Conservation (phyloP, 2,113 vertebrate species). For the Alaudala cheleensis region DNA sequence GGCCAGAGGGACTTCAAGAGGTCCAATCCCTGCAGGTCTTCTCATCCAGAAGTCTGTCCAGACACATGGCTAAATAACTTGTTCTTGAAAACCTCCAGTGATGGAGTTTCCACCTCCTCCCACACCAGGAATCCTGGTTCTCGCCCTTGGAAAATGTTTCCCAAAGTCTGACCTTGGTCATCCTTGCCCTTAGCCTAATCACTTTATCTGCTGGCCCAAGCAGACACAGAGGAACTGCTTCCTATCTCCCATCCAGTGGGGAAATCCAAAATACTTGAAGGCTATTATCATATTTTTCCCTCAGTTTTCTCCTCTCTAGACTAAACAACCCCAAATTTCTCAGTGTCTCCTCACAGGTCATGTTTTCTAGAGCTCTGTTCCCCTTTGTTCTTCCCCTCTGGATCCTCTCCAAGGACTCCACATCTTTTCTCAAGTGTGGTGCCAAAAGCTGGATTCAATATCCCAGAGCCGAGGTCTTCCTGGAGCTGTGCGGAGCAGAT, state of each 20-base stretch:
- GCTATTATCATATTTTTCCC: conserved; percentile 42
- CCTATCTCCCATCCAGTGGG: conserved; percentile 1
- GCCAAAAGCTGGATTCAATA: conserved; percentile 60
- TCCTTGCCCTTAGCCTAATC: background rate
- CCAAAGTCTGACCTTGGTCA: conserved; percentile 12
- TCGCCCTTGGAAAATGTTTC: conserved; percentile 20
- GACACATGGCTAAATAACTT: background rate
- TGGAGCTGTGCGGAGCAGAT: conserved; percentile 45
- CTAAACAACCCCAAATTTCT: conserved; percentile 57
- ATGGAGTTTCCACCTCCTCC: conserved; percentile 19
- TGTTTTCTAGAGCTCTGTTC: conserved; percentile 57
- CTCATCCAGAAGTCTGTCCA: background rate
- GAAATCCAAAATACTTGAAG: conserved; percentile 40
- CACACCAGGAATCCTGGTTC: conserved; percentile 35
- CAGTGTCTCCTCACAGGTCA: conserved; percentile 19
- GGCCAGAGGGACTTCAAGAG: background rate
- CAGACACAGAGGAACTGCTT: background rate
- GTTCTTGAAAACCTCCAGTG: background rate
- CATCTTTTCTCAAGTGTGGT: conserved; percentile 58
- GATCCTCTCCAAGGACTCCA: conserved; percentile 22
- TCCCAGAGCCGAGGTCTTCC: conserved; percentile 48
- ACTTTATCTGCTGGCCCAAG: background rate
- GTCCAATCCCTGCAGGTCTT: background rate
- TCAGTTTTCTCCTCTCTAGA: conserved; percentile 49
- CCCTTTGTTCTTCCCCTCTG: conserved; percentile 57